Evolutionary conservation across 2,888 invertebrate species (phyloP).

Genomic region (Heteromurus nitidus): DNA sequence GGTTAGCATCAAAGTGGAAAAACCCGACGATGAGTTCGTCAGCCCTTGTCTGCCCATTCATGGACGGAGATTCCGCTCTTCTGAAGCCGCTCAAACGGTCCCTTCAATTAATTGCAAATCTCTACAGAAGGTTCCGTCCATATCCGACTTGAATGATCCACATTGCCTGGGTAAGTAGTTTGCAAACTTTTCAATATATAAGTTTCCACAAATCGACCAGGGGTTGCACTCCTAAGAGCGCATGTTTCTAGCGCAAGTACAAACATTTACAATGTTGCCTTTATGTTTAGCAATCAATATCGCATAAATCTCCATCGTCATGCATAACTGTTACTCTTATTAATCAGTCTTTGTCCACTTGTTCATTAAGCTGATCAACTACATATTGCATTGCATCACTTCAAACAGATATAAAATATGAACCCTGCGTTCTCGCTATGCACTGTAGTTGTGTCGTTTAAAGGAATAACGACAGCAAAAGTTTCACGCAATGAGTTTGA

Average conservation of each 20-base stretch:
- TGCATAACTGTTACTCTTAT: background rate
- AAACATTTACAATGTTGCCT: too few relatives aligned
- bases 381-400: slow-evolving; percentile 52
- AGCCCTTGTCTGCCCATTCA: slow-evolving; percentile 78
- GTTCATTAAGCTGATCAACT: slow-evolving; percentile 43
- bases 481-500: slow-evolving; percentile 41
- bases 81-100: slow-evolving; percentile 76
- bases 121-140: slow-evolving; percentile 91
- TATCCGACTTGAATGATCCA: slow-evolving; percentile 92
- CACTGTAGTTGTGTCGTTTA: too few relatives aligned
- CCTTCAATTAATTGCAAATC: slow-evolving; percentile 77
- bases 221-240: too few relatives aligned
- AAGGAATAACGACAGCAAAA: slow-evolving; percentile 58
- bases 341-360: slow-evolving; percentile 43
- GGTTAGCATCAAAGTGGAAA: slow-evolving; percentile 79
- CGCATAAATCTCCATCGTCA: slow-evolving; percentile 53
- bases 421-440: too few relatives aligned
- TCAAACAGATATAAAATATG: too few relatives aligned
- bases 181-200: slow-evolving; percentile 3
- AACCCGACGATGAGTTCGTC: slow-evolving; percentile 79
- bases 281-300: too few relatives aligned
- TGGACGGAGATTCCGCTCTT: slow-evolving; percentile 52
- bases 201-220: too few relatives aligned
- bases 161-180: slow-evolving; percentile 67
- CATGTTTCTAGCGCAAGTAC: too few relatives aligned